A percentile compares a stretch with the other conserved stretches of the same genome.
Evolutionary conservation across 2,888 invertebrate genomes (phyloP).

Genomic region (Prenolepis imparis): DNA sequence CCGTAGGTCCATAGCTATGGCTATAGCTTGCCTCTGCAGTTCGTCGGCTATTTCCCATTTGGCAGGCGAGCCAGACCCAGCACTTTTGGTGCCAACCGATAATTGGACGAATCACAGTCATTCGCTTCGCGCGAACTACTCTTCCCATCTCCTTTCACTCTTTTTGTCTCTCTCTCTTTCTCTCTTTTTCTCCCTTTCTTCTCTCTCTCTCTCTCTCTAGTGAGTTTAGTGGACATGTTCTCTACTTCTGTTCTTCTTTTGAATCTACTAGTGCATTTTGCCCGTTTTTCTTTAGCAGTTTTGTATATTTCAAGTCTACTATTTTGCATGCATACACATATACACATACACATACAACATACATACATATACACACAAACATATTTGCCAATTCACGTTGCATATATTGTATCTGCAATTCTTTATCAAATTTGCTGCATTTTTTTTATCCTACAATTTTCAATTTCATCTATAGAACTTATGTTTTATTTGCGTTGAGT

Average conservation of each 20-base stretch:
- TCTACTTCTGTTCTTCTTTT: constrained; percentile 23
- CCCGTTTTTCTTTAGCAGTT: neutral
- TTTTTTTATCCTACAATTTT: neutral
- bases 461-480: neutral
- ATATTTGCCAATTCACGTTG: constrained; percentile 3
- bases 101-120: constrained; percentile 84
- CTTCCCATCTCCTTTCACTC: constrained; percentile 53
- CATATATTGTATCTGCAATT: neutral
- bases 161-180: constrained; percentile 46
- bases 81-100: constrained; percentile 85
- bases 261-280: neutral
- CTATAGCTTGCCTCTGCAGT: constrained; percentile 79
- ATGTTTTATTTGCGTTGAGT: neutral
- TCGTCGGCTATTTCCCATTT: constrained; percentile 84
- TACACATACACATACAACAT: neutral
- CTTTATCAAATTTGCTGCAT: constrained; percentile 2
- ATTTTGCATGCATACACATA: constrained; percentile 13
- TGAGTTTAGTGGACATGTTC: constrained; percentile 1
- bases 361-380: no score
- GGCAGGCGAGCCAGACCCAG: constrained; percentile 84
- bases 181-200: constrained; percentile 2
- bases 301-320: constrained; percentile 31
- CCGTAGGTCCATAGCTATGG: constrained; percentile 73
- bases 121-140: constrained; percentile 81
- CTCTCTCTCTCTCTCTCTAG: constrained; percentile 5